Percentiles rank a stretch among this genome's conserved stretches.
Conservation (phyloP, 2,113 vertebrate species). For the Telmatochromis sp. region DNA sequence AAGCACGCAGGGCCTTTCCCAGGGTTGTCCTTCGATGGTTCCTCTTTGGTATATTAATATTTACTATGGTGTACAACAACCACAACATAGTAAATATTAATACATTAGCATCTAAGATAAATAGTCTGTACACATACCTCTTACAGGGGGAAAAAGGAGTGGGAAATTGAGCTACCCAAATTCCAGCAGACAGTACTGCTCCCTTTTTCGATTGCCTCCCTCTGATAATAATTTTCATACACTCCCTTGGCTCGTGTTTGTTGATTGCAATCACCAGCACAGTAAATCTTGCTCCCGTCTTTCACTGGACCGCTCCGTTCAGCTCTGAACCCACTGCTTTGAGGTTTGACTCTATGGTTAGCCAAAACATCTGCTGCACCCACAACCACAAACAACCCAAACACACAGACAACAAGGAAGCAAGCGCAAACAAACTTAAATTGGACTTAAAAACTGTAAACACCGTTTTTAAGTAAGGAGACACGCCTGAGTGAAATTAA, state of each 20-base stretch:
- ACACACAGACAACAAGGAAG: neutral
- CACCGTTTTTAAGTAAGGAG: neutral
- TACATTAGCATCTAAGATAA: neutral
- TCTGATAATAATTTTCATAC: neutral
- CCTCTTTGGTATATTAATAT: neutral
- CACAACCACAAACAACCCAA: neutral
- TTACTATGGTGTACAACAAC: neutral
- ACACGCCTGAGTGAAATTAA: neutral
- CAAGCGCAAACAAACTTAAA: neutral
- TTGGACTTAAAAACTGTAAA: neutral
- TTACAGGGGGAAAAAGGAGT: accelerated
- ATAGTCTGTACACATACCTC: neutral
- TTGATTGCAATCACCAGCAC: neutral
- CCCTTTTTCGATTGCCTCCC: neutral
- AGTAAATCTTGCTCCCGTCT: neutral
- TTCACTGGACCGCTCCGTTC: neutral
- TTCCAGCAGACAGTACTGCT: neutral
- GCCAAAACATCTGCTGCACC: slow-evolving; percentile 18
- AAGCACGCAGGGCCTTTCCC: neutral
- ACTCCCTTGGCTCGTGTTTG: neutral
- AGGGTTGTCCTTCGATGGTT: neutral
- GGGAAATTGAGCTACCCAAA: neutral
- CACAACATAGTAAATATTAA: neutral
- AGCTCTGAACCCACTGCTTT: neutral
- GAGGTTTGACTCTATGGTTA: neutral